A percentile compares a stretch with the other conserved stretches of the same genome.
phyloP scores from a whole-genome alignment of 2,113 vertebrate genomes.

The Orthonyx spaldingii region DNA sequence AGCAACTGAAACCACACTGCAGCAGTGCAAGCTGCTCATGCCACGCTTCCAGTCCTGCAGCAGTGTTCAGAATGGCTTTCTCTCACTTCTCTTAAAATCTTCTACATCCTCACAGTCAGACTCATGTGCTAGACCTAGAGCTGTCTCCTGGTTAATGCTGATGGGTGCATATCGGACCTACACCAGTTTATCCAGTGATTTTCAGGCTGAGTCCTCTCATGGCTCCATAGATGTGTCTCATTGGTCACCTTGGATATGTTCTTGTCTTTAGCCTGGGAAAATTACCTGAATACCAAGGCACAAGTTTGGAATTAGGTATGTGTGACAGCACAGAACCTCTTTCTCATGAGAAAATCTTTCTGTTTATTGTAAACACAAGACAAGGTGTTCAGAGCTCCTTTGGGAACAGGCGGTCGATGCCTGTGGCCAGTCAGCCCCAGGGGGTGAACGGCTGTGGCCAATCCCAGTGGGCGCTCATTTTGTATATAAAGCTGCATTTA shows the following conservation, averaged over 20 bases:
- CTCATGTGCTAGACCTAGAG: not conserved
- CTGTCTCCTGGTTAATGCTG: not conserved
- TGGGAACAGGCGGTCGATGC: no score
- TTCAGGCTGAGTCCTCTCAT: not conserved
- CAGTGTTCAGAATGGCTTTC: not conserved
- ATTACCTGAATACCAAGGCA: not conserved
- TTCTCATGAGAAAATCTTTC: no score
- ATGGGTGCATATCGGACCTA: not conserved
- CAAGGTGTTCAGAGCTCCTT: no score
- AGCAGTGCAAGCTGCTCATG: not conserved
- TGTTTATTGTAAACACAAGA: no score
- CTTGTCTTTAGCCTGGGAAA: not conserved
- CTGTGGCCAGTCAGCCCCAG: no score
- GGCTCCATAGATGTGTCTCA: not conserved
- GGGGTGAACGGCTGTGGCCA: no score
- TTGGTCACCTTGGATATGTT: not conserved
- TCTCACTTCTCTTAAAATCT: not conserved
- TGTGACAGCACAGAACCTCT: no score
- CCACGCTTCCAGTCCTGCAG: not conserved
- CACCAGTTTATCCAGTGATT: not conserved
- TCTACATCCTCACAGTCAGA: not conserved
- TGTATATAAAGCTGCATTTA: no score
- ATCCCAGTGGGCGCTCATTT: no score
- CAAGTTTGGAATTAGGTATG: not conserved
- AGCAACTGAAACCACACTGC: not conserved